Percentiles rank a stretch among this genome's conserved stretches.
These are phyloP conservation scores for Oedothorax gibbosus DNA, from an alignment of 1,140 invertebrate species.

Conservation along the genomic window DNA sequence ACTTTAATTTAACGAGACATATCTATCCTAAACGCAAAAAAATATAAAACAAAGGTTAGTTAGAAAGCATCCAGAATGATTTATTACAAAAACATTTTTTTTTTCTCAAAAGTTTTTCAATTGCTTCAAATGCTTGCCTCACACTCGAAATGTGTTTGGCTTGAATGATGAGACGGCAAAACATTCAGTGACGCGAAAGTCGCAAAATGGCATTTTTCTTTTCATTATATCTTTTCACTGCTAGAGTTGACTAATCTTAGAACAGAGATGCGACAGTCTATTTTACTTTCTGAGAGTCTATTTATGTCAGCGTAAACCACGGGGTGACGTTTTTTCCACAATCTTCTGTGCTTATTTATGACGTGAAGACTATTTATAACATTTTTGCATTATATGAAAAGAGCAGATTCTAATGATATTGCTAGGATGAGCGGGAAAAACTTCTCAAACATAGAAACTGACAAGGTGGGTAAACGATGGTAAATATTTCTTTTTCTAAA, in stretches of 20 bases:
- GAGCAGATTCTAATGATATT: background rate
- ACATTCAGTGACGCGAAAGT: background rate
- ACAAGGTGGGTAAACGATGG: too few species aligned
- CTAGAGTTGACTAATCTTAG: slow-evolving; percentile 39
- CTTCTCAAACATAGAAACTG: too few species aligned
- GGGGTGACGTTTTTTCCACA: slow-evolving; percentile 3
- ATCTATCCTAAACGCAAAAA: too few species aligned
- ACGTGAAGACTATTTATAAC: slow-evolving; percentile 15
- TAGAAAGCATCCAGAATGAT: too few species aligned
- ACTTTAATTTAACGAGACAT: too few species aligned
- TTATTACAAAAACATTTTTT: too few species aligned
- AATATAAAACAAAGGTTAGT: too few species aligned
- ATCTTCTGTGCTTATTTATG: background rate
- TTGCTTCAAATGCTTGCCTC: too few species aligned
- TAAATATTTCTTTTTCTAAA: too few species aligned
- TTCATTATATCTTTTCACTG: background rate
- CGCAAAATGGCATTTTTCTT: background rate
- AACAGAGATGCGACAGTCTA: slow-evolving; percentile 4
- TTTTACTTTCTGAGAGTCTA: slow-evolving; percentile 17
- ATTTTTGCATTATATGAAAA: slow-evolving; percentile 1
- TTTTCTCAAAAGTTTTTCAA: too few species aligned
- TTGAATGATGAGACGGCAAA: too few species aligned
- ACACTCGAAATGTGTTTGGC: too few species aligned
- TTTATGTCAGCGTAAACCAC: slow-evolving; percentile 16
- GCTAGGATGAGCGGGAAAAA: background rate